These are phyloP conservation scores for Triops longicaudatus DNA, from an alignment of 1,140 invertebrate genomes.

Conservation along the genomic window DNA sequence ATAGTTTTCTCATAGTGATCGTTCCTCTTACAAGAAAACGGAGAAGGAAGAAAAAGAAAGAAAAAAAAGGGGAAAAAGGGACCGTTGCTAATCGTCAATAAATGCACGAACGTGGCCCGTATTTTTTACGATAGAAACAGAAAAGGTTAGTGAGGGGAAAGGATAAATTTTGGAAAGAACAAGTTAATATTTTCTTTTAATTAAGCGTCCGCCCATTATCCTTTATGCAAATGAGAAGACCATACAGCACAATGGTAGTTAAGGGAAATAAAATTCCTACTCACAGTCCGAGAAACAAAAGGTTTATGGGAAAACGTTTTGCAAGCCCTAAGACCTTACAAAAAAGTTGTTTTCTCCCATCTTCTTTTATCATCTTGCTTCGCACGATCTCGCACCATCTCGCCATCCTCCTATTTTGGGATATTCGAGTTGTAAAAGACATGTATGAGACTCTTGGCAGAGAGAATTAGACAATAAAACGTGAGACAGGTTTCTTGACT, in stretches of 20 bases:
- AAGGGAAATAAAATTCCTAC: too few species aligned
- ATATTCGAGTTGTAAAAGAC: neutral
- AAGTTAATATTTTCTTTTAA: too few species aligned
- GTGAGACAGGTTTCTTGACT: neutral
- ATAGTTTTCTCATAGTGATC: neutral
- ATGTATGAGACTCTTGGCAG: neutral
- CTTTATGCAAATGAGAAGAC: too few species aligned
- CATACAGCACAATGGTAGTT: too few species aligned
- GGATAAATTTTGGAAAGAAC: too few species aligned
- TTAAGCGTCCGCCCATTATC: too few species aligned
- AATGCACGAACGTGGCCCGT: neutral
- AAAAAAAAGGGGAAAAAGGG: neutral
- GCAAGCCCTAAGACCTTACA: neutral
- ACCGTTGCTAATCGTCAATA: slow-evolving; percentile 6
- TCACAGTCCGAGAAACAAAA: too few species aligned
- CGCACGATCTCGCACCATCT: neutral
- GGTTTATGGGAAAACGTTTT: neutral
- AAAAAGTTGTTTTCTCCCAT: neutral
- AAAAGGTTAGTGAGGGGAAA: neutral
- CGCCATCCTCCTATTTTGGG: neutral
- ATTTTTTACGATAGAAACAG: neutral
- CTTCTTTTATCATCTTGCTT: neutral
- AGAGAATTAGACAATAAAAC: neutral
- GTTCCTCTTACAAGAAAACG: too few species aligned
- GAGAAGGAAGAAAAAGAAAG: too few species aligned